Evolutionary conservation across 2,888 invertebrate genomes (phyloP), one percentile per base, ranked within the genome.

Genomic region (Polia nebulosa): DNA sequence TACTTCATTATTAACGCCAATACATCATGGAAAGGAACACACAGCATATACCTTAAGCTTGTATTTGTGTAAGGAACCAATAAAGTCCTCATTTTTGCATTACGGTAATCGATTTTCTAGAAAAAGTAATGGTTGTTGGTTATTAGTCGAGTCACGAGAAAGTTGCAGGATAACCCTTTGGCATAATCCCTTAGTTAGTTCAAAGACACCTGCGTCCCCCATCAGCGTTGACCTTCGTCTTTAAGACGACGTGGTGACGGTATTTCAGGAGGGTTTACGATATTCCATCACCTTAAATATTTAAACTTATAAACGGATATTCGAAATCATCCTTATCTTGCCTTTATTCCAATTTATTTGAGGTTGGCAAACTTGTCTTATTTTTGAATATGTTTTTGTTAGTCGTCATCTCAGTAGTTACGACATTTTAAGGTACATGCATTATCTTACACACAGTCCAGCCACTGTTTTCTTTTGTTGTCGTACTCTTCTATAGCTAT

Each of bases 121-220:
- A 39, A 7, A 29, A 3, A 29, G 9, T 60, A 39, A 15, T 49
- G 22, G 36, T 41, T 13, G 7, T 15, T 17, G 7, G 17, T 47
- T 66, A 22, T 15, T 29, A 29, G 8, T 17, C 1, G 17, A 25
- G 22, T 27, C 20, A 32, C 11, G 20, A 32, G 13, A 20, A 22
- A 56, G 17, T 67, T 20, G 22, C 34, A 20, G 20, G 8, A 44
- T 57, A 58, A 9, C 29, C 22, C 13, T 41, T 34, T 44, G 41
- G 27, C n/a, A 29, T 51, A 59, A 59, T 52, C 51, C 27, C 25
- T 36, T 34, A 47, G 53, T 49, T 45, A 27, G 11, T 22, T 41
- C 49, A 15, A 34, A 34, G n/a, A 49, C 71, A 70, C 61, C 70
- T 70, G 70, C 32, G 61, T 13, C 32, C 5, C 25, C 27, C 29